A percentile compares a stretch with the other conserved stretches of the same genome.
Conservation (phyloP, 1,140 invertebrate species). For the Venturia canescens region DNA sequence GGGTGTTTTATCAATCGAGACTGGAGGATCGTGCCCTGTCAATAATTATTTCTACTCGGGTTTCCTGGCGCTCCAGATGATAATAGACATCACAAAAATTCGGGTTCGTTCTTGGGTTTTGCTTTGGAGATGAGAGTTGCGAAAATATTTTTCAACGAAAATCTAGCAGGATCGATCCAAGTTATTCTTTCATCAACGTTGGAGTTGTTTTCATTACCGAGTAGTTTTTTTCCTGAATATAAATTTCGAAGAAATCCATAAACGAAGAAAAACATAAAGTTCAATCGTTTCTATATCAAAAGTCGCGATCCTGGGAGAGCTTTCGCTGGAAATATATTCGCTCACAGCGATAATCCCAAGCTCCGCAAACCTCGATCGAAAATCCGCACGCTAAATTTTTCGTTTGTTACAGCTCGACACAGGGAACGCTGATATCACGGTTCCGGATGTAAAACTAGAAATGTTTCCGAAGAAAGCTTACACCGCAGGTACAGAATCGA, state of each 20-base stretch:
- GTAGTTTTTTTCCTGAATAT: no score
- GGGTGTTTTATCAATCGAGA: constrained; percentile 81
- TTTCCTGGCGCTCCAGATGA: constrained; percentile 84
- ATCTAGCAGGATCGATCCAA: no score
- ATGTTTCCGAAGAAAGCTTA: constrained; percentile 86
- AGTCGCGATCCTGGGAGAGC: no score
- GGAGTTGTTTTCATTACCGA: no score
- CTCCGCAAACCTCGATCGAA: no score
- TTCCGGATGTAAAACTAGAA: constrained; percentile 81
- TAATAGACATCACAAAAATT: constrained; percentile 85
- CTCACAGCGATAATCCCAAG: no score
- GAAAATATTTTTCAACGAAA: neutral
- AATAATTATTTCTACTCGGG: constrained; percentile 86
- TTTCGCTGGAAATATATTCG: no score
- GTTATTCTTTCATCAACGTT: no score
- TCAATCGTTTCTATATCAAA: no score
- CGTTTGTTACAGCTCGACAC: constrained; percentile 79
- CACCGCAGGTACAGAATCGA: constrained; percentile 76
- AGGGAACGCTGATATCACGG: constrained; percentile 75
- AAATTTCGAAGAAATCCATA: neutral
- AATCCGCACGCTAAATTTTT: no score
- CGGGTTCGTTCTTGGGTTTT: constrained; percentile 73
- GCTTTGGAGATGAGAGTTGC: neutral
- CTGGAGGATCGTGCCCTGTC: constrained; percentile 83
- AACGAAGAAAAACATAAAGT: no score